Conservation (phyloP, 1,140 invertebrate genomes). For the Gonioctena quinquepunctata region DNA sequence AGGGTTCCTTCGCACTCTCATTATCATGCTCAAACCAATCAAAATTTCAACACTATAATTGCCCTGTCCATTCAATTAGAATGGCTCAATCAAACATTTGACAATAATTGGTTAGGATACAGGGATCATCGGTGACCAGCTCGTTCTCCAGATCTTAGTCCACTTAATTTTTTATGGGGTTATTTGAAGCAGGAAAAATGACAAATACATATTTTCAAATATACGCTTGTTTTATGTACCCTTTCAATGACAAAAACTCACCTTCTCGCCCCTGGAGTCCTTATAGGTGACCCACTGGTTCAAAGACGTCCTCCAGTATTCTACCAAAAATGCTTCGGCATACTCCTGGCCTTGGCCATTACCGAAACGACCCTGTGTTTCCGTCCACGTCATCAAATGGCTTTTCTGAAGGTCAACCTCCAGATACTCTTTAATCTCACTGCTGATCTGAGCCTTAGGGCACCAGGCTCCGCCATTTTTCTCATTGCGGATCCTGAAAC, state of each 20-base stretch:
- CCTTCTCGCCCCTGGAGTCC: slow-evolving; percentile 73
- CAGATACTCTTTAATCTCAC: slow-evolving; percentile 78
- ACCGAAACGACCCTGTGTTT: slow-evolving; percentile 91
- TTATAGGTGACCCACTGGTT: slow-evolving; percentile 79
- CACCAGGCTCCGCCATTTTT: slow-evolving; percentile 93
- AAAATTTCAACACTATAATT: no score
- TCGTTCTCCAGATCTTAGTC: no score
- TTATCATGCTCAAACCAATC: no score
- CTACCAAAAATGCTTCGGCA: slow-evolving; percentile 80
- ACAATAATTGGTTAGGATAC: no score
- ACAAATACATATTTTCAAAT: no score
- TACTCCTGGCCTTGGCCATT: slow-evolving; percentile 93
- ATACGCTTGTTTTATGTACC: no score
- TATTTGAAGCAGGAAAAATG: no score
- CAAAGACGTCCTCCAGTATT: slow-evolving; percentile 78
- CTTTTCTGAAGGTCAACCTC: slow-evolving; percentile 80
- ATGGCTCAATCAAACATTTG: no score
- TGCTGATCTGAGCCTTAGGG: slow-evolving; percentile 77
- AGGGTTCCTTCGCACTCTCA: no score
- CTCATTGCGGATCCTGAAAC: slow-evolving; percentile 80
- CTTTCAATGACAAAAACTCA: slow-evolving; percentile 56
- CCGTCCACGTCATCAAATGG: slow-evolving; percentile 83
- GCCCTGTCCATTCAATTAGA: no score
- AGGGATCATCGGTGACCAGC: no score
- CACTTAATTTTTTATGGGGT: no score